Conservation (phyloP, 2,113 vertebrate species). For the Gracilinanus agilis region DNA sequence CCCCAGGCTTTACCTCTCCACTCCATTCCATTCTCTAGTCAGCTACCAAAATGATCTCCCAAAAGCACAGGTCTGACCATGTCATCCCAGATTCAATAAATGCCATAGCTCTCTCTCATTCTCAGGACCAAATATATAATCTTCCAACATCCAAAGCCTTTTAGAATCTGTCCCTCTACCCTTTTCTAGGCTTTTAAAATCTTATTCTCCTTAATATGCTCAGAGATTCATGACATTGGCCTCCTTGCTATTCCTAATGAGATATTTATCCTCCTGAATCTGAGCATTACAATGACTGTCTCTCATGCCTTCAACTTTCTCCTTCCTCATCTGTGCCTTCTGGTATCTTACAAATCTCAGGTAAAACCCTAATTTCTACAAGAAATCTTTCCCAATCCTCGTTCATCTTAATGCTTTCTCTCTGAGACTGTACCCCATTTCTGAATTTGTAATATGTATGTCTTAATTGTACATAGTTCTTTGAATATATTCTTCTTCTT, state of each 20-base stretch:
- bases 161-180: background rate
- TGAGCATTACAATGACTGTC: background rate
- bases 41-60: background rate
- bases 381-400: background rate
- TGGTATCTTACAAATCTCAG: background rate
- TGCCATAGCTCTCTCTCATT: background rate
- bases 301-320: background rate
- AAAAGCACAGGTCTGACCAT: background rate
- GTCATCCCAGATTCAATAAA: background rate
- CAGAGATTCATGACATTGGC: background rate
- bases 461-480: background rate
- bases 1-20: background rate
- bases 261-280: background rate
- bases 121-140: background rate
- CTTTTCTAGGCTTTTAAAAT: background rate
- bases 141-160: background rate
- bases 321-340: background rate
- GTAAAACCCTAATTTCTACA: background rate
- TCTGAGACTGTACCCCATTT: background rate
- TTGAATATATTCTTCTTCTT: background rate
- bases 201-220: background rate
- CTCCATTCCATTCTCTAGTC: background rate
- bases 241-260: background rate
- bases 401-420: background rate
- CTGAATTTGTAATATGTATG: background rate